Conservation (phyloP, 2,888 invertebrate species). For the Trisateles emortualis region DNA sequence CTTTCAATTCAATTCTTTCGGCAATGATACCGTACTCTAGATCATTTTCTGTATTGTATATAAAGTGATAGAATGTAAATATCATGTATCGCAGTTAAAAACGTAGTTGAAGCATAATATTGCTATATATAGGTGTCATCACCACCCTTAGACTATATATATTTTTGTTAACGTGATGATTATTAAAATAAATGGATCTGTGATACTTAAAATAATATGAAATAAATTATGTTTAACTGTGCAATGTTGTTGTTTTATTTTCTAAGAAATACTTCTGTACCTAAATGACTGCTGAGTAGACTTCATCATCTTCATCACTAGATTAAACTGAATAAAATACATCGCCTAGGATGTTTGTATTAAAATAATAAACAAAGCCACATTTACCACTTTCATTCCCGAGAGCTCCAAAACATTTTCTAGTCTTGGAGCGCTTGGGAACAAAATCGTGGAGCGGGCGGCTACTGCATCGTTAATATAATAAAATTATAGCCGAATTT, state of each 20-base stretch:
- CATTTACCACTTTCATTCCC: too few species aligned
- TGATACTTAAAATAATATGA: conserved; percentile 86
- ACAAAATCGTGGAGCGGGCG: too few species aligned
- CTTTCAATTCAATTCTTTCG: background rate
- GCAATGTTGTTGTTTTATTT: conserved; percentile 59
- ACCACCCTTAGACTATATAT: conserved; percentile 78
- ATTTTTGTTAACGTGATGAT: conserved; percentile 86
- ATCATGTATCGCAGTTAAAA: conserved; percentile 65
- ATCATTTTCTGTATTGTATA: conserved; percentile 66
- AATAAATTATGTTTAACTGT: conserved; percentile 87
- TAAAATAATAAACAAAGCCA: too few species aligned
- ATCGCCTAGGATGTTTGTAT: too few species aligned
- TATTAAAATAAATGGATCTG: conserved; percentile 86
- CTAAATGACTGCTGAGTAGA: too few species aligned
- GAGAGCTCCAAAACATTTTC: too few species aligned
- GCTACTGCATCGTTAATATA: too few species aligned
- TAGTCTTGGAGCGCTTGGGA: too few species aligned
- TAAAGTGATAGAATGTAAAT: conserved; percentile 78
- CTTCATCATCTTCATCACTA: too few species aligned
- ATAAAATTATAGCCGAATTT: too few species aligned
- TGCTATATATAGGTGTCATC: conserved; percentile 73
- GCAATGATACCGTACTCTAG: conserved; percentile 4
- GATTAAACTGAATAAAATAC: too few species aligned
- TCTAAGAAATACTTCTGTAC: background rate
- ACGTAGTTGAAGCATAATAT: conserved; percentile 62